A percentile compares a stretch with the other conserved stretches of the same genome.
Conservation (phyloP, 2,888 invertebrate species). For the Pocota personata region DNA sequence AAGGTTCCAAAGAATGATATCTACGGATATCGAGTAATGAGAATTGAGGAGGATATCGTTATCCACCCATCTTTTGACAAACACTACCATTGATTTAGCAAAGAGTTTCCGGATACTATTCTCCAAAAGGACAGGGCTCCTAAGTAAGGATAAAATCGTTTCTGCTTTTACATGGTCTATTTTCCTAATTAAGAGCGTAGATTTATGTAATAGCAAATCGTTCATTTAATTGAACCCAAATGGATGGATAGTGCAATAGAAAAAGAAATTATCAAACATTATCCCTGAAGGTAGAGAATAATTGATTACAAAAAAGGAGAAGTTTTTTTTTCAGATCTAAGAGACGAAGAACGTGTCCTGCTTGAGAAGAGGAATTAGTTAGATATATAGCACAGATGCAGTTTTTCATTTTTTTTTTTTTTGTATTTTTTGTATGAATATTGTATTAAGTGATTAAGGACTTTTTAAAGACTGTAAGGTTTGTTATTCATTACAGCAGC, state of each 20-base stretch:
- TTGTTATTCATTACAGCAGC: too few relatives aligned
- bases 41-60: conserved; percentile 11
- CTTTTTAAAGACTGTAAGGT: too few relatives aligned
- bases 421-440: too few relatives aligned
- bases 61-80: conserved; percentile 14
- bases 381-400: not conserved
- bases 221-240: conserved; percentile 51
- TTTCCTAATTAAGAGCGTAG: conserved; percentile 46
- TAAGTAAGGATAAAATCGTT: not conserved
- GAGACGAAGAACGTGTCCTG: not conserved
- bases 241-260: conserved; percentile 19
- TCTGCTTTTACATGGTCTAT: not conserved
- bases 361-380: not conserved
- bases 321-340: not conserved
- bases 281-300: not conserved
- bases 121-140: not conserved
- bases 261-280: not conserved
- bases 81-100: not conserved
- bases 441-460: too few relatives aligned
- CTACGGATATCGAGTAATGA: not conserved
- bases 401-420: not conserved
- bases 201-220: conserved; percentile 59
- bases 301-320: not conserved
- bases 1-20: not conserved
- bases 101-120: not conserved